Base-by-base conservation (phyloP, 2,888 invertebrate genomes). In the Corythucha ciliata region DNA sequence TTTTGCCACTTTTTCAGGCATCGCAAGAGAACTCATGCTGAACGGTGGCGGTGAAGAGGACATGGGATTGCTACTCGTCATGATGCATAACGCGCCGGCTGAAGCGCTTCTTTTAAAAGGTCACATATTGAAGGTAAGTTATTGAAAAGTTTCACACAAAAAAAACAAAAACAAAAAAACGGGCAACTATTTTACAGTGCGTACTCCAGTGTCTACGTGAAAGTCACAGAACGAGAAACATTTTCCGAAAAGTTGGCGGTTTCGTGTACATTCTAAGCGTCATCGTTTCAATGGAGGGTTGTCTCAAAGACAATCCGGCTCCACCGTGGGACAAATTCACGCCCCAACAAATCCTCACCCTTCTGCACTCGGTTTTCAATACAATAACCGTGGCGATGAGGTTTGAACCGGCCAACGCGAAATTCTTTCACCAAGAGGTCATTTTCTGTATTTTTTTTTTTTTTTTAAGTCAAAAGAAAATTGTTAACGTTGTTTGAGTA, bases 361-460 rank as follows among this genome's bases (percentile, higher is more conserved):
- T 94, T 50, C 72, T 94, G 52, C 83, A 87, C 64, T 81, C 89
- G 50, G 90, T 94, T 8, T 94, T 96, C 70, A 89, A 90, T 65
- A 92, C 93, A 0, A 79, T 98, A 59, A 89, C 91, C 55, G 90
- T 94, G 0, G 94, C 96, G 2, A 97, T 98, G 97, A 76, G 98
- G 61, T 98, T 94, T 67, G 98, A 98, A 69, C 98, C 98, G 2
- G 96, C 96, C 0, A 98, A 98, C 69, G 97, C 97, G 0, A 93
- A 93, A 68, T 92, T 93, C 72, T 98, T 98, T 72, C 84, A 92
- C 65, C 85, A 90, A 58, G 97, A 98, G 77, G 86, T 85, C 63
- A 65, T 20, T 29, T 33, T 36, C 21, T 60, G 75, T 16, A 18
- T 50, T 18, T 4, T 37, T 34, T n/a, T 21, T 40, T 34, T 7